Conservation (phyloP, 2,113 vertebrate genomes). For the Lophius piscatorius region DNA sequence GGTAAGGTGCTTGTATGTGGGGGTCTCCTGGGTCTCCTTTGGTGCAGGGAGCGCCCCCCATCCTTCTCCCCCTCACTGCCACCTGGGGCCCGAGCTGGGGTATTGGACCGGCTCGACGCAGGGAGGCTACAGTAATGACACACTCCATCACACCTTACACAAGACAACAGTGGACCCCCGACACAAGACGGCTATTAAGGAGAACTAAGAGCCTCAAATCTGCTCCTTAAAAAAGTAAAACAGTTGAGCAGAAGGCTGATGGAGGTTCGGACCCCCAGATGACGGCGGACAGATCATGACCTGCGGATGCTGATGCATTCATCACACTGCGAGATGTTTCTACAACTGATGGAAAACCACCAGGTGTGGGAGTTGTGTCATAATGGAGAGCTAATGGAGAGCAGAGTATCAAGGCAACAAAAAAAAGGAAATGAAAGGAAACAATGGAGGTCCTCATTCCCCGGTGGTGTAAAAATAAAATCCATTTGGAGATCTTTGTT, state of each 20-base stretch:
- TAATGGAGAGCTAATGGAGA: no score
- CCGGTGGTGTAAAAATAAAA: no score
- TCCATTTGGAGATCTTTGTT: no score
- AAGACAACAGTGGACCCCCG: slow-evolving; percentile 9
- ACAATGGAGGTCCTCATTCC: no score
- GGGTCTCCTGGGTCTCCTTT: slow-evolving; percentile 54
- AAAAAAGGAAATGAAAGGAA: no score
- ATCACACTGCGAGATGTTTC: no score
- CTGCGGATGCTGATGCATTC: neutral
- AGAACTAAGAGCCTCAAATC: slow-evolving; percentile 17
- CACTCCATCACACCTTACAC: slow-evolving; percentile 61
- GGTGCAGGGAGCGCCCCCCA: slow-evolving; percentile 19
- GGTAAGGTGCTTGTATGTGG: slow-evolving; percentile 4
- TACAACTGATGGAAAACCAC: no score
- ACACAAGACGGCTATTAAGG: slow-evolving; percentile 21
- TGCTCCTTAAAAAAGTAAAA: slow-evolving; percentile 36
- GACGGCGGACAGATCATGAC: neutral
- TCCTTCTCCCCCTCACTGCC: slow-evolving; percentile 11
- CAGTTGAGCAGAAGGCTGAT: slow-evolving; percentile 4
- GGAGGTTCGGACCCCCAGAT: neutral
- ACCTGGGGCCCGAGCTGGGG: slow-evolving; percentile 25
- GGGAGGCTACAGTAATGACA: slow-evolving; percentile 52
- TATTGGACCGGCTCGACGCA: slow-evolving; percentile 24
- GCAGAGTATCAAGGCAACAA: no score
- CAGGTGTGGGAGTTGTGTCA: no score